phyloP scores from a whole-genome alignment of 2,113 vertebrate species.

The Myrmecophaga tridactyla region DNA sequence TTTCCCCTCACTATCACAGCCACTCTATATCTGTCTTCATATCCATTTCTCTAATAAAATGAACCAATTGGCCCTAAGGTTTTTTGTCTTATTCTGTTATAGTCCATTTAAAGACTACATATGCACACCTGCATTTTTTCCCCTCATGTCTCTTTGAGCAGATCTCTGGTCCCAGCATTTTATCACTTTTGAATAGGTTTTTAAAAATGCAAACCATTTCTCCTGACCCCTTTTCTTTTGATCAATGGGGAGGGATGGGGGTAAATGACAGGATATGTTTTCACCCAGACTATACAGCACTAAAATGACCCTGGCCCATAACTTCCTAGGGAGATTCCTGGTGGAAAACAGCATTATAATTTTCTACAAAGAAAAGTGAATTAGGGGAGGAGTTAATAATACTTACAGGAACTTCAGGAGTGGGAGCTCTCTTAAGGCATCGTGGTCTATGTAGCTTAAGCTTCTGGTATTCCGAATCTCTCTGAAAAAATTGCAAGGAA shows the following conservation, averaged over 20 bases:
- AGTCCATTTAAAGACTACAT: background rate
- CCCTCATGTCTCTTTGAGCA: background rate
- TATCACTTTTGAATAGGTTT: background rate
- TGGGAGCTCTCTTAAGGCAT: slow-evolving; percentile 92
- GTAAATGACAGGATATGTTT: background rate
- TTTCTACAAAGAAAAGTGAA: background rate
- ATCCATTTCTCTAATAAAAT: background rate
- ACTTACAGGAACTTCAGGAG: slow-evolving; percentile 96
- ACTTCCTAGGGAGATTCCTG: background rate
- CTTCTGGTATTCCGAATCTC: slow-evolving; percentile 94
- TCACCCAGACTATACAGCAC: background rate
- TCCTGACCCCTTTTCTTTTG: background rate
- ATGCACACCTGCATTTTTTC: background rate
- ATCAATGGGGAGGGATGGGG: background rate
- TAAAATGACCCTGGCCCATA: background rate
- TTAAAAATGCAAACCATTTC: background rate
- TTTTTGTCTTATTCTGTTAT: background rate
- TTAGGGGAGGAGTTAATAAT: slow-evolving; percentile 30
- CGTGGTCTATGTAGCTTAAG: slow-evolving; percentile 88
- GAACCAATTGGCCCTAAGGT: background rate
- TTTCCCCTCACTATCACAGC: background rate
- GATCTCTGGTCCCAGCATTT: background rate
- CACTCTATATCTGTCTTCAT: background rate
- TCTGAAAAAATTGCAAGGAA: slow-evolving; percentile 82
- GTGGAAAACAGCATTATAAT: background rate